Evolutionary conservation across 1,140 invertebrate genomes (phyloP).

Genomic region (Teleopsis dalmanni): DNA sequence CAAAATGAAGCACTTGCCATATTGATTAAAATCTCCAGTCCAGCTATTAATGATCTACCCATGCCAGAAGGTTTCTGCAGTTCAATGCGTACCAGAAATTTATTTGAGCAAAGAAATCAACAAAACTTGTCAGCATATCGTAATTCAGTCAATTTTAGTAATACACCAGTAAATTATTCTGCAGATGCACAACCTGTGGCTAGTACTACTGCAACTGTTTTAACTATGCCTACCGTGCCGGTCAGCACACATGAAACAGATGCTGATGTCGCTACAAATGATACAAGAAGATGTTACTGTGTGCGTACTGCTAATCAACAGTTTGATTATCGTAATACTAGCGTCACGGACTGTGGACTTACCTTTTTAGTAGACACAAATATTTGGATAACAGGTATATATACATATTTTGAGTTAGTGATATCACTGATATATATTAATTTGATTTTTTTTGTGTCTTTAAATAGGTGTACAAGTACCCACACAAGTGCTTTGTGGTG

Average conservation of each 20-base stretch:
- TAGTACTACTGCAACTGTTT: conserved; percentile 2
- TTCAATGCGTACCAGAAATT: conserved; percentile 39
- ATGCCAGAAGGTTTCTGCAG: conserved; percentile 63
- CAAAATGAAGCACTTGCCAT: conserved; percentile 71
- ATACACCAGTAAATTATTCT: conserved; percentile 5
- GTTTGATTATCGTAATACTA: conserved; percentile 61
- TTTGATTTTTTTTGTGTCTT: not conserved
- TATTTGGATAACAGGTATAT: conserved; percentile 61
- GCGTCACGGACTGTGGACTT: conserved; percentile 64
- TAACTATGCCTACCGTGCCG: not conserved
- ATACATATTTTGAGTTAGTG: conserved; percentile 7
- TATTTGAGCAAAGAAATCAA: conserved; percentile 29
- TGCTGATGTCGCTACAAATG: conserved; percentile 19
- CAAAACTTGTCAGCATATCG: conserved; percentile 26
- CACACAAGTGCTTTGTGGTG: conserved; percentile 52
- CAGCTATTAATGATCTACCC: conserved; percentile 49
- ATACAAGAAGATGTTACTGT: conserved; percentile 57
- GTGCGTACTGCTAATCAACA: conserved; percentile 53
- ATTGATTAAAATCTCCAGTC: conserved; percentile 70
- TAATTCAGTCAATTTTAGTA: conserved; percentile 1
- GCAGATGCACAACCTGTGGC: conserved; percentile 1
- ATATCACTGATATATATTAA: conserved; percentile 4
- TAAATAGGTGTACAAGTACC: conserved; percentile 55
- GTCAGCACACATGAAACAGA: conserved; percentile 2
- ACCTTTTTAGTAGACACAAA: conserved; percentile 72